Evolutionary conservation across 2,888 invertebrate genomes (phyloP), one percentile per base, ranked within the genome.

Genomic region (Drosophila nr. perissopoda): DNA sequence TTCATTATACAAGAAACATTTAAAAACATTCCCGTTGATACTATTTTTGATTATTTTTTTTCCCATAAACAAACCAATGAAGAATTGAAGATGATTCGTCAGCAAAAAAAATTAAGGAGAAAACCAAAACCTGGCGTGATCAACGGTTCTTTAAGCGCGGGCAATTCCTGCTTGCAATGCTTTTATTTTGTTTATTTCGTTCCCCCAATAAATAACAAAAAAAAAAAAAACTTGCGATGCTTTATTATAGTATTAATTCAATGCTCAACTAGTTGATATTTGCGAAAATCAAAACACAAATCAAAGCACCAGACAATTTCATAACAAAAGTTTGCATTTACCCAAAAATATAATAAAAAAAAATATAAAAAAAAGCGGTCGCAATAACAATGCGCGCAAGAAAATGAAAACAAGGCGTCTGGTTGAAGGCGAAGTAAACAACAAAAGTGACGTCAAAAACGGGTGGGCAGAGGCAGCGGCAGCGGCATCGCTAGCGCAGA

Each of bases 381-480:
- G 21, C 59, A 86, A 76, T 49, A 74, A 78, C 64, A 81, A 73
- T 59, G 58, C 57, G 81, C 63, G 67, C 66, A 70, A 69, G 83
- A 77, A 89, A 83, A 81, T 72, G 76, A 89, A 82, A 89, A 88
- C 85, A 89, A 74, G 74, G 75, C 63, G 64, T 65, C 59, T 61
- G 52, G 46, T 53, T 64, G 46, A 46, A 8, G 16, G 46, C 60
- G 80, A 90, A 87, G 90, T 90, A 90, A 87, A 87, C 87, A 85
- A 89, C 85, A 90, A 90, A 90, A 87, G 80, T 90, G 90, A 87
- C 90, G 87, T 90, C 90, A 86, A 86, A 83, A 89, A 74, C 68
- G 56, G 29, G 68, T 65, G 72, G 10, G 63, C 54, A 71, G 62
- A 38, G 31, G 48, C 34, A 31, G 34, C 13, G 46, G 46, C 34